Evolutionary conservation across 2,888 invertebrate genomes (phyloP).

Genomic region (Latrodectus elegans): DNA sequence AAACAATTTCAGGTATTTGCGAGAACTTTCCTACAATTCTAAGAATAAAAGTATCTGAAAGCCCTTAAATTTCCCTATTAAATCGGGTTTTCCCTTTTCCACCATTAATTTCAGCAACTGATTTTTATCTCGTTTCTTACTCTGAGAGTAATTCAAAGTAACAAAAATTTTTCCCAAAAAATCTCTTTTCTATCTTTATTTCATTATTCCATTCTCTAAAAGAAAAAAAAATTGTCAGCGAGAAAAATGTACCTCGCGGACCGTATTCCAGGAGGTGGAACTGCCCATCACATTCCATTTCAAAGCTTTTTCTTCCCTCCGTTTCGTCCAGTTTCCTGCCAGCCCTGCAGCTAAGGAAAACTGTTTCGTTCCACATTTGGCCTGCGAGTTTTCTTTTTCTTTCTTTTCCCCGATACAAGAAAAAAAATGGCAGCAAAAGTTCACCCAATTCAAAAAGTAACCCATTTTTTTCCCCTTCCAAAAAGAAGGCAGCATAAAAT

Average conservation of each 20-base stretch:
- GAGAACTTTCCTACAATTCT: too few relatives aligned
- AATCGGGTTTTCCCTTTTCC: too few relatives aligned
- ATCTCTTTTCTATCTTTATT: neutral
- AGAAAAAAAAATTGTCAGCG: neutral
- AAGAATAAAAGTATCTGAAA: too few relatives aligned
- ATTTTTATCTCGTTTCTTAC: too few relatives aligned
- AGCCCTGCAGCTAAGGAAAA: neutral
- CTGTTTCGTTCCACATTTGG: constrained; percentile 1
- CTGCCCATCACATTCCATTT: constrained; percentile 6
- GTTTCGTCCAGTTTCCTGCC: neutral
- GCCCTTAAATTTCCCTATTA: too few relatives aligned
- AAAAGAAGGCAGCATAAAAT: neutral
- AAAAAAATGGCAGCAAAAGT: neutral
- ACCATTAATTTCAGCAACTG: too few relatives aligned
- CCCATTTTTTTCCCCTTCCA: neutral
- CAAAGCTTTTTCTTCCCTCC: neutral
- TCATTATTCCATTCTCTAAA: neutral
- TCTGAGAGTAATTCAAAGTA: too few relatives aligned
- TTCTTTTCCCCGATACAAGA: neutral
- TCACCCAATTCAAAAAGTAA: neutral
- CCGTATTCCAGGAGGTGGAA: neutral
- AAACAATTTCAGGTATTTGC: too few relatives aligned
- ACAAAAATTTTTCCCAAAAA: neutral
- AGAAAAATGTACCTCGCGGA: neutral
- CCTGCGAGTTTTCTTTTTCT: neutral